phyloP scores from a whole-genome alignment of 2,797 vertebrate genomes.

The Semotilus atromaculatus region DNA sequence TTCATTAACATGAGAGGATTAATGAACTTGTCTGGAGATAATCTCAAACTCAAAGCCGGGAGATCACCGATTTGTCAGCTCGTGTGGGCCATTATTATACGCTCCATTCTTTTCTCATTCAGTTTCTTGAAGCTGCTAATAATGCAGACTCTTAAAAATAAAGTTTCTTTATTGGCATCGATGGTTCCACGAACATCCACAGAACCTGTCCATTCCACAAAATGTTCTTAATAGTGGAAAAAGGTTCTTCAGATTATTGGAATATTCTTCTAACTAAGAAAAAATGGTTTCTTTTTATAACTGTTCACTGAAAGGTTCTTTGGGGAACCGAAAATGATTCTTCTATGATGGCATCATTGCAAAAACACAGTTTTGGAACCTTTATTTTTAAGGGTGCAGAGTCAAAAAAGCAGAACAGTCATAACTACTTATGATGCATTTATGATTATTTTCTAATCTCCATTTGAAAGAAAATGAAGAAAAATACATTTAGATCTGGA shows the following conservation, averaged over 20 bases:
- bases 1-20: conserved; percentile 38
- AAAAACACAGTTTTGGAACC: too few species aligned
- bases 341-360: too few species aligned
- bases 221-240: neutral
- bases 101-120: neutral
- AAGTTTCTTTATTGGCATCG: neutral
- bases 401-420: neutral
- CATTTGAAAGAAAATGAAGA: neutral
- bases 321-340: too few species aligned
- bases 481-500: neutral
- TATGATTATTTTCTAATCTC: neutral
- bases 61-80: conserved; percentile 1
- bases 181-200: neutral
- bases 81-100: conserved; percentile 2
- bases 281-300: neutral
- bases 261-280: too few species aligned
- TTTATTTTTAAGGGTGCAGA: neutral
- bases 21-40: conserved; percentile 44
- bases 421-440: neutral
- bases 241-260: neutral
- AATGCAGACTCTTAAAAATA: neutral
- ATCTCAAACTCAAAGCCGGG: neutral
- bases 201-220: neutral
- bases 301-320: too few species aligned
- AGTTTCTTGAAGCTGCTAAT: conserved; percentile 1